A percentile compares a stretch with the other conserved stretches of the same genome.
Evolutionary conservation across 2,113 vertebrate genomes (phyloP).

Genomic region (Ictalurus furcatus): DNA sequence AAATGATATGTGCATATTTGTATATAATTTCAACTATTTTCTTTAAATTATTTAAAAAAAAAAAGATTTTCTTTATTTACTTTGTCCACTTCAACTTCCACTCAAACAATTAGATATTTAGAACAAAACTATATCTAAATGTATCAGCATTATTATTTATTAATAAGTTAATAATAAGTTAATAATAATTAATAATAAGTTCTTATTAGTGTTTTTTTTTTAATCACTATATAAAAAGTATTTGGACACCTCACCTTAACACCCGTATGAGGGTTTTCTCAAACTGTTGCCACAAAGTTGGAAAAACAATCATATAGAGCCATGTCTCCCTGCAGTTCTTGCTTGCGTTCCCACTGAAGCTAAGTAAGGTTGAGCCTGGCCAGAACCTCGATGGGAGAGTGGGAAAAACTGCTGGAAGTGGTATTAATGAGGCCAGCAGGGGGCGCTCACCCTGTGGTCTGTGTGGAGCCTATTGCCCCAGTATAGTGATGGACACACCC

Average conservation of each 20-base stretch:
- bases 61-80: not conserved
- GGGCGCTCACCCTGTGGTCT: no score
- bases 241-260: not conserved
- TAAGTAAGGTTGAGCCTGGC: no score
- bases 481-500: no score
- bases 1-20: not conserved
- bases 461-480: no score
- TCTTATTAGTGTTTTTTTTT: not conserved
- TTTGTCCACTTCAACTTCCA: not conserved
- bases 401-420: no score
- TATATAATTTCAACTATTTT: not conserved
- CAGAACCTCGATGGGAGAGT: no score
- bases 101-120: not conserved
- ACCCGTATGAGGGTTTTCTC: not conserved
- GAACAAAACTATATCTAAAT: not conserved
- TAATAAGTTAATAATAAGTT: no score
- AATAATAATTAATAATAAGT: no score
- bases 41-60: not conserved
- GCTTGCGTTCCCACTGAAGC: no score
- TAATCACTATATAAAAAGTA: not conserved
- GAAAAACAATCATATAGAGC: not conserved
- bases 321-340: no score
- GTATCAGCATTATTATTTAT: not conserved
- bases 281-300: not conserved
- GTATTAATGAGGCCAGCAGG: no score